Percentiles rank a stretch among this genome's conserved stretches.
Conservation (phyloP, 1,140 invertebrate species). For the Halesus radiatus region DNA sequence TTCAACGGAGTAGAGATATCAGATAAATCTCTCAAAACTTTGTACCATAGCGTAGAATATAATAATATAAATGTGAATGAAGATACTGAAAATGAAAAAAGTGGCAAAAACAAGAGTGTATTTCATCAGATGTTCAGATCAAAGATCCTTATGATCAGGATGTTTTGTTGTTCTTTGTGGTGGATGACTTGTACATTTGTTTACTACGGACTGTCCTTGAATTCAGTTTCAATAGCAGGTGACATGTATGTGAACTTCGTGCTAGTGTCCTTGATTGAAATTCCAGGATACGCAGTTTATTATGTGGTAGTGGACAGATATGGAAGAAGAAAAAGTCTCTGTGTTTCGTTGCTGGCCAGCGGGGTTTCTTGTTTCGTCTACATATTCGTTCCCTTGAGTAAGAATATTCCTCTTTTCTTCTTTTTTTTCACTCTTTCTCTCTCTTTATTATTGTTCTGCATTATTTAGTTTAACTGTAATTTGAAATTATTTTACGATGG, state of each 20-base stretch:
- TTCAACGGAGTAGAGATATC: constrained; percentile 77
- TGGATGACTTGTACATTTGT: constrained; percentile 81
- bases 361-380: constrained; percentile 67
- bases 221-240: constrained; percentile 81
- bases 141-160: constrained; percentile 72
- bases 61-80: constrained; percentile 36
- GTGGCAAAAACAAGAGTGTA: constrained; percentile 59
- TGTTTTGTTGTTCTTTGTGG: constrained; percentile 76
- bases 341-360: constrained; percentile 73
- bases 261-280: constrained; percentile 78
- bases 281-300: constrained; percentile 79
- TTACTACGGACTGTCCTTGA: constrained; percentile 87
- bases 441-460: too few species aligned
- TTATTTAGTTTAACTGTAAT: too few species aligned
- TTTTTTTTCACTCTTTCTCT: too few species aligned
- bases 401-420: constrained; percentile 56
- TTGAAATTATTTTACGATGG: too few species aligned
- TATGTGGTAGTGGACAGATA: constrained; percentile 76
- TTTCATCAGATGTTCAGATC: constrained; percentile 72
- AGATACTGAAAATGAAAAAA: constrained; percentile 41
- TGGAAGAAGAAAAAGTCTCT: constrained; percentile 75
- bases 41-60: constrained; percentile 59
- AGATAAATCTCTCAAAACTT: constrained; percentile 70
- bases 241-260: constrained; percentile 82
- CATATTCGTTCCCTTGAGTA: constrained; percentile 62